These are phyloP conservation scores for Cyprinodon diabolis DNA, from an alignment of 2,797 vertebrate genomes.

Conservation along the genomic window DNA sequence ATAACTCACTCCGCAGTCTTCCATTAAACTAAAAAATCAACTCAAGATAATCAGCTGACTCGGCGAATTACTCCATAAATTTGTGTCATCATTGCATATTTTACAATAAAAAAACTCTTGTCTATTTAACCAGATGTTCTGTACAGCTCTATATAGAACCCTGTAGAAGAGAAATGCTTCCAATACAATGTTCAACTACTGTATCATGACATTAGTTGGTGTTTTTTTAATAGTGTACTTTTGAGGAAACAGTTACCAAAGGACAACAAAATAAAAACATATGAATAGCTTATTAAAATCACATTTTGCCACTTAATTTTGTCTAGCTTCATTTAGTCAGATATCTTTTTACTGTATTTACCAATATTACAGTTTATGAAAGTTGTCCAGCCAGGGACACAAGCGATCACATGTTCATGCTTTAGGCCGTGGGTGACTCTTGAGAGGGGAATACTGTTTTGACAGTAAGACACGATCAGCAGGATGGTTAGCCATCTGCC, in stretches of 20 bases:
- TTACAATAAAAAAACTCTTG: neutral
- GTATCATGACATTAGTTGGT: too few relatives aligned
- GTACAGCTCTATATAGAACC: too few relatives aligned
- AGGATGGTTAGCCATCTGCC: conserved; percentile 8
- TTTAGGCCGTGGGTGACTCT: neutral
- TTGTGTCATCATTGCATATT: neutral
- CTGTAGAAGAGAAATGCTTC: neutral
- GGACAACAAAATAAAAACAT: neutral
- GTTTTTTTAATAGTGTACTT: neutral
- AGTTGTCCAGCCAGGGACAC: neutral
- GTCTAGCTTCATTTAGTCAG: neutral
- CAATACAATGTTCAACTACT: neutral
- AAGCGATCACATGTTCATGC: neutral
- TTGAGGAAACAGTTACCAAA: neutral
- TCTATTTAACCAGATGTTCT: neutral
- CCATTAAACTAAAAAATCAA: conserved; percentile 20
- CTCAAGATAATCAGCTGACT: neutral
- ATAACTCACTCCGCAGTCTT: conserved; percentile 36
- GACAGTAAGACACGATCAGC: neutral
- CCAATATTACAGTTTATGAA: neutral
- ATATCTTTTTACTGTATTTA: neutral
- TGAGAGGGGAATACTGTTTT: conserved; percentile 1
- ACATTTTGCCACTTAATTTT: neutral
- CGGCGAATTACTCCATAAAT: neutral
- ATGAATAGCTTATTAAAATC: neutral